phyloP scores from a whole-genome alignment of 2,797 vertebrate genomes.

The Gymnothorax reevesii region DNA sequence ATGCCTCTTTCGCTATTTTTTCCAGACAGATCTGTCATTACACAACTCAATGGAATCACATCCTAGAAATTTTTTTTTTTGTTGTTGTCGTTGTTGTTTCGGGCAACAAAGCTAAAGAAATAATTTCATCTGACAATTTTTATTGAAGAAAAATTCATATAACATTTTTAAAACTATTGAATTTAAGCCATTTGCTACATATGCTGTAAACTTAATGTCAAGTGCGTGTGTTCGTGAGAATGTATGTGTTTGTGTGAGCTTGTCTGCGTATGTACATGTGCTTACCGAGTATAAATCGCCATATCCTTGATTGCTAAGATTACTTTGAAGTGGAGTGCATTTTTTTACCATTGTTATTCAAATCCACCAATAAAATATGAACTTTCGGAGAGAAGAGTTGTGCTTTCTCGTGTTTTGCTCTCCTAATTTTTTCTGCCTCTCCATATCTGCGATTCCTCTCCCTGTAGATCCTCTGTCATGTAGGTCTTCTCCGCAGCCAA shows the following conservation, averaged over 20 bases:
- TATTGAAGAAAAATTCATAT: constrained; percentile 33
- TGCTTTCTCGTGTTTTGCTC: background rate
- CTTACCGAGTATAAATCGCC: constrained; percentile 55
- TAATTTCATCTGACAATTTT: constrained; percentile 47
- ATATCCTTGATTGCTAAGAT: constrained; percentile 74
- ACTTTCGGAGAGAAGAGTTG: constrained; percentile 56
- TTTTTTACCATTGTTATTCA: constrained; percentile 75
- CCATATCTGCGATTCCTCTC: too few relatives aligned
- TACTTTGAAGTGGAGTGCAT: constrained; percentile 73
- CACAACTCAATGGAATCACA: background rate
- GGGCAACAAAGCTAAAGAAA: constrained; percentile 54
- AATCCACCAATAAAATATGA: constrained; percentile 73
- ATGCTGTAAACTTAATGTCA: constrained; percentile 68
- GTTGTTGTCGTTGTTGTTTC: too few relatives aligned
- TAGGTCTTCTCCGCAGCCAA: too few relatives aligned
- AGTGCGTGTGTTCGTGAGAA: constrained; percentile 73
- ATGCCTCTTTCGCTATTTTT: background rate
- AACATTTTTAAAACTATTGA: constrained; percentile 53
- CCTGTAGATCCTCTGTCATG: too few relatives aligned
- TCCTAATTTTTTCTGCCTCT: too few relatives aligned
- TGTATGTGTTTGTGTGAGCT: constrained; percentile 73
- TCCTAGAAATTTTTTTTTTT: background rate
- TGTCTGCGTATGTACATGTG: constrained; percentile 71
- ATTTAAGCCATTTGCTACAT: constrained; percentile 74
- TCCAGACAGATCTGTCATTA: background rate